Evolutionary conservation across 2,797 vertebrate genomes (phyloP).

Genomic region (Chrosomus eos): DNA sequence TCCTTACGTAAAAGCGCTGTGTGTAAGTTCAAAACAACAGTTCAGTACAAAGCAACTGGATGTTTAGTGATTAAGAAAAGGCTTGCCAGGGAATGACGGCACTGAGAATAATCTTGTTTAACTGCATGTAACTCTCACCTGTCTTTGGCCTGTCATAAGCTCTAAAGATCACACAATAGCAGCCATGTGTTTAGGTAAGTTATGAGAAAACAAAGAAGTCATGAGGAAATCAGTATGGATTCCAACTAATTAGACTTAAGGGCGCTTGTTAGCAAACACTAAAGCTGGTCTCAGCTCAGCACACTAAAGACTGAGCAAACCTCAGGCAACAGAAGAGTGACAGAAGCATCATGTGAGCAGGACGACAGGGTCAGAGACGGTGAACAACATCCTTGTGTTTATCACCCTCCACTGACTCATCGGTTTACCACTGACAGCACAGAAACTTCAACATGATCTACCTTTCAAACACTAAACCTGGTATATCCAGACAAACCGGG

Average conservation of each 20-base stretch:
- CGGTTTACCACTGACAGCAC: neutral
- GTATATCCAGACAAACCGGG: neutral
- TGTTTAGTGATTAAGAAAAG: neutral
- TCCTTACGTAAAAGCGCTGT: neutral
- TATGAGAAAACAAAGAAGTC: neutral
- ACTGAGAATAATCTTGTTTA: slow-evolving; percentile 7
- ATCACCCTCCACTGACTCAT: slow-evolving; percentile 24
- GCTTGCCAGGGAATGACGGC: slow-evolving; percentile 2
- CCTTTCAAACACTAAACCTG: neutral
- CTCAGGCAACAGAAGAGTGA: neutral
- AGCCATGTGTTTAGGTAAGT: neutral
- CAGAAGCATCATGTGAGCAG: neutral
- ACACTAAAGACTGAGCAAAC: neutral
- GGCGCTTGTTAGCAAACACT: neutral
- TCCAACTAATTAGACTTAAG: neutral
- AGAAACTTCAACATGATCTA: neutral
- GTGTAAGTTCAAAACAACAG: neutral
- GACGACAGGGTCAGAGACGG: neutral
- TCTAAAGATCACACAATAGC: neutral
- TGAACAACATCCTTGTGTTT: slow-evolving; percentile 14
- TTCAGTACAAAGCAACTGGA: neutral
- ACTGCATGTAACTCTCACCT: neutral
- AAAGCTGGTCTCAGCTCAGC: slow-evolving; percentile 5
- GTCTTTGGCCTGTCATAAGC: neutral
- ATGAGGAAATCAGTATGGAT: neutral